Percentiles rank a stretch among this genome's conserved stretches.
These are phyloP conservation scores for Chaitophorus viminalis DNA, from an alignment of 2,888 invertebrate genomes.

Conservation along the genomic window DNA sequence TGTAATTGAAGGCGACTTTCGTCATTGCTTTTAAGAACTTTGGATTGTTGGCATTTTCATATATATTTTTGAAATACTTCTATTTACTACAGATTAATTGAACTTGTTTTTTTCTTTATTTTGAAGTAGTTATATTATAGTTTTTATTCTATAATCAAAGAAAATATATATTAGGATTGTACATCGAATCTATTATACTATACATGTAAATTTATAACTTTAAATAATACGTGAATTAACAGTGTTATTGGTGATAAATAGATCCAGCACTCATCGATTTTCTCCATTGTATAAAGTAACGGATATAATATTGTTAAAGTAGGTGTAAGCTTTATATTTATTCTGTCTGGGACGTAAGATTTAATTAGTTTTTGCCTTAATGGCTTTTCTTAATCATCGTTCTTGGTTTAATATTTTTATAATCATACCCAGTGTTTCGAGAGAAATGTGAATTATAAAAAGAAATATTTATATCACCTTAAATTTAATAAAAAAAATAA, in stretches of 20 bases:
- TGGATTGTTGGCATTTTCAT: too few species aligned
- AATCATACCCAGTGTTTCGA: slow-evolving; percentile 45
- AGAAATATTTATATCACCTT: slow-evolving; percentile 10
- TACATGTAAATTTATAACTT: neutral
- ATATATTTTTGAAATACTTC: too few species aligned
- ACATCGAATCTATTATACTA: neutral
- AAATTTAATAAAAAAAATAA: slow-evolving; percentile 18
- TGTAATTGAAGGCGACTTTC: too few species aligned
- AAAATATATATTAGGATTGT: neutral
- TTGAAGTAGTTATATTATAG: too few species aligned
- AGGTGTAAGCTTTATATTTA: slow-evolving; percentile 57
- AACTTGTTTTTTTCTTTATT: too few species aligned
- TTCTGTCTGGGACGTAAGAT: slow-evolving; percentile 57
- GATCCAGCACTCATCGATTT: slow-evolving; percentile 36
- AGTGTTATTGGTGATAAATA: slow-evolving; percentile 33
- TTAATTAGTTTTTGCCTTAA: slow-evolving; percentile 58
- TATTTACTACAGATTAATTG: too few species aligned
- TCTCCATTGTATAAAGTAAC: slow-evolving; percentile 17
- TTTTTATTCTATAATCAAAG: neutral
- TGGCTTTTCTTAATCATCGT: slow-evolving; percentile 56
- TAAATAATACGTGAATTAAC: neutral
- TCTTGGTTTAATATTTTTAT: slow-evolving; percentile 53
- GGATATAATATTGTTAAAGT: slow-evolving; percentile 30
- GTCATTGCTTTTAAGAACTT: too few species aligned
- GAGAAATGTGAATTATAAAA: slow-evolving; percentile 34